Evolutionary conservation across 2,888 invertebrate species (phyloP).

Genomic region (Acholoe squamosa): DNA sequence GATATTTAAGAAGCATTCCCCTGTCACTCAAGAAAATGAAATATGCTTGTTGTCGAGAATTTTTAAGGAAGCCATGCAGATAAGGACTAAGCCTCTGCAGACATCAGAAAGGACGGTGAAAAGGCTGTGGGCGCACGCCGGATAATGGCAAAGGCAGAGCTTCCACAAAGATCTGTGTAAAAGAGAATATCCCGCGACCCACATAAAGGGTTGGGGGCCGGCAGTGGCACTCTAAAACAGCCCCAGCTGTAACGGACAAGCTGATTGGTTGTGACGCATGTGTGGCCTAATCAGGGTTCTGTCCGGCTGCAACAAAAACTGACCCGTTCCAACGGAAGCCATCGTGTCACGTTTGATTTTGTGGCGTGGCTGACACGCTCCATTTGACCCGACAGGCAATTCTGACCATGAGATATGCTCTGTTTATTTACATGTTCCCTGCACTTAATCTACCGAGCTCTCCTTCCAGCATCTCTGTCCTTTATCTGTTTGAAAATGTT

Average conservation of each 20-base stretch:
- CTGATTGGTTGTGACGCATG: slow-evolving; percentile 11
- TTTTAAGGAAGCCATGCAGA: slow-evolving; percentile 20
- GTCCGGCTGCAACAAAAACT: slow-evolving; percentile 28
- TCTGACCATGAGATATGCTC: slow-evolving; percentile 5
- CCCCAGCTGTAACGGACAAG: slow-evolving; percentile 23
- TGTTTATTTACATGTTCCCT: background rate
- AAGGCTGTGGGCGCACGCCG: background rate
- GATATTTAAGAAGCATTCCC: background rate
- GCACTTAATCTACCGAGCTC: background rate
- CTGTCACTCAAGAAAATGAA: background rate
- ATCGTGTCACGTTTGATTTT: slow-evolving; percentile 10
- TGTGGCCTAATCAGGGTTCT: background rate
- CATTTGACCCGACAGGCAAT: slow-evolving; percentile 34
- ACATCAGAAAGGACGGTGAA: background rate
- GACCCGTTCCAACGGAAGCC: slow-evolving; percentile 33
- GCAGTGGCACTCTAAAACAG: slow-evolving; percentile 2
- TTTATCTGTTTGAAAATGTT: too few species aligned
- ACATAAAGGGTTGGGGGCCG: background rate
- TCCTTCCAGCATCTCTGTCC: background rate
- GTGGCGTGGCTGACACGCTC: background rate
- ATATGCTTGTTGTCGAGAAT: background rate
- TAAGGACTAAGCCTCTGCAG: background rate
- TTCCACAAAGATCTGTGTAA: background rate
- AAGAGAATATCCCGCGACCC: background rate
- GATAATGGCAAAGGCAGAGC: background rate